phyloP scores from a whole-genome alignment of 2,797 vertebrate species.

The Sebastiscus albofasciatus region DNA sequence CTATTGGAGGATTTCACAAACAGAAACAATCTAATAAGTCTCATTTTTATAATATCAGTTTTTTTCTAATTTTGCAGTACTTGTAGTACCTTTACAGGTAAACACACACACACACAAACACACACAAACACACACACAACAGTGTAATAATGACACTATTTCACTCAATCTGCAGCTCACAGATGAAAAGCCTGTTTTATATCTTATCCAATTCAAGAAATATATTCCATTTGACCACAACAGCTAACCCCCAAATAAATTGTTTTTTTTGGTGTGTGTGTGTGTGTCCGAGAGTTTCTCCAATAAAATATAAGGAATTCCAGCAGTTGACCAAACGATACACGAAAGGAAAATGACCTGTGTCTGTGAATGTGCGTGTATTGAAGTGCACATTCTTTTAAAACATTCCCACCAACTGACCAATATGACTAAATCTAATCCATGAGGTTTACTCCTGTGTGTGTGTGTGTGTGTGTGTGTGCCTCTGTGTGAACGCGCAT shows the following conservation, averaged over 20 bases:
- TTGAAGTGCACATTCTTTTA: background rate
- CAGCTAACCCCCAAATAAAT: conserved; percentile 36
- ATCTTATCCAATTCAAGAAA: conserved; percentile 34
- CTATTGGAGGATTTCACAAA: background rate
- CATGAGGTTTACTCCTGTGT: conserved; percentile 19
- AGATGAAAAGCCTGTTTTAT: conserved; percentile 29
- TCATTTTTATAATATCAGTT: background rate
- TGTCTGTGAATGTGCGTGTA: background rate
- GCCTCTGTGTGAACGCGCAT: background rate
- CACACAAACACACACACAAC: background rate
- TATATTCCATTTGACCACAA: conserved; percentile 40
- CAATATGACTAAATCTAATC: conserved; percentile 48
- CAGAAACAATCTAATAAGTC: background rate
- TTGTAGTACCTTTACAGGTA: background rate
- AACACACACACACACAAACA: background rate
- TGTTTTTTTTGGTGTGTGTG: background rate
- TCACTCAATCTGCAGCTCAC: background rate
- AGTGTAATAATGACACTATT: conserved; percentile 10
- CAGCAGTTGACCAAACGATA: conserved; percentile 15
- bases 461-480: background rate
- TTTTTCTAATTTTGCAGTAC: background rate
- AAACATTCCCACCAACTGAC: conserved; percentile 14
- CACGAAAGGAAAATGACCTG: conserved; percentile 1
- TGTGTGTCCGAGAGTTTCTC: conserved; percentile 1
- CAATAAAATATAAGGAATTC: conserved; percentile 16